Evolutionary conservation across 2,888 invertebrate species (phyloP), one percentile per base, ranked within the genome.

Genomic region (Sarcophaga caerulescens): DNA sequence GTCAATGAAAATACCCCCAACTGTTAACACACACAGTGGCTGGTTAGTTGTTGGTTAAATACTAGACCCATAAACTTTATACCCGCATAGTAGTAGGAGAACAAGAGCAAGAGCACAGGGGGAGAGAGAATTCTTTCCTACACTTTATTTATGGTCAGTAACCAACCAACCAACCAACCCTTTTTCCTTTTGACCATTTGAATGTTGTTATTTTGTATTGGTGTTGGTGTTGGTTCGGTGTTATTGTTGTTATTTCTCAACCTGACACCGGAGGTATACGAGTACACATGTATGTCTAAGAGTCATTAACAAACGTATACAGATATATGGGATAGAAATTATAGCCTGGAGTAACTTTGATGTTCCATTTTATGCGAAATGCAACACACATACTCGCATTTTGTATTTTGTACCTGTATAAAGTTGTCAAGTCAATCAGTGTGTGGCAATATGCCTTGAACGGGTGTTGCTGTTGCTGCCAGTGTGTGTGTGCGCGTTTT

Each of bases 271-370:
- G 77, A 77, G n/a, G 21, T 21, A 81, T 69, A 52, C 17, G 52
- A 52, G 10, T 35, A 35, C 35, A 35, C 35, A 0, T 35, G 35
- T 35, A 0, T 35, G 0, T 35, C 8, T 10, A 35, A 23, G 73
- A 66, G 12, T 62, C 44, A 59, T 47, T 21, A 0, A 62, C 68
- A 69, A 52, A 52, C 59, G 14, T 63, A 25, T 45, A 62, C n/a
- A 69, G 70, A 79, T 78, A 79, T 60, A 76, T 65, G 69, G 35
- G 71, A 57, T 57, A 21, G 59, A 52, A 52, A 52, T 52, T 66
- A 80, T 66, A 82, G 80, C 87, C 74, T 73, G 80, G 63, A 82
- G 82, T 85, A 87, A 85, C 87, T 87, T 87, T 87, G 87, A 85
- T 87, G 87, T 87, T 83, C 63, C 21, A 79, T 63, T 74, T 84